Conservation (phyloP, 2,888 invertebrate genomes). For the Labia minor region DNA sequence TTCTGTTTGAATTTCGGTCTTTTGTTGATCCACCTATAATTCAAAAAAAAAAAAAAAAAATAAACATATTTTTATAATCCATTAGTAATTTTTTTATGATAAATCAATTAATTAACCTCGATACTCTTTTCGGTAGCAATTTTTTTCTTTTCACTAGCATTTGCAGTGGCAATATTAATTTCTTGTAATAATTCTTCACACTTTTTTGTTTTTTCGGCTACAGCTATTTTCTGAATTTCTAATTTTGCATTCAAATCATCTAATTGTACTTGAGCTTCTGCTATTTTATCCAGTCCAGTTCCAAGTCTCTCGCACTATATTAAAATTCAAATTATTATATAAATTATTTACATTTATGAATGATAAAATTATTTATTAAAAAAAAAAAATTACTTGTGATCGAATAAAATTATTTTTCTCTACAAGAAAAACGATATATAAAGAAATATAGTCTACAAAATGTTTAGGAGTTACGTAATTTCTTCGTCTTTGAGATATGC, state of each 20-base stretch:
- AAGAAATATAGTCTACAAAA: conserved; percentile 75
- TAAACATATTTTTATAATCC: background rate
- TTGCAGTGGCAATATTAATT: conserved; percentile 60
- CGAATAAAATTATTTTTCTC: conserved; percentile 49
- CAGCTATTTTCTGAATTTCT: conserved; percentile 70
- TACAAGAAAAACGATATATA: conserved; percentile 62
- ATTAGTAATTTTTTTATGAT: too few species aligned
- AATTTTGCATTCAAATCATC: conserved; percentile 68
- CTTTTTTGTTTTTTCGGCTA: conserved; percentile 67
- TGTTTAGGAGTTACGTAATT: conserved; percentile 89
- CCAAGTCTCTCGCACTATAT: conserved; percentile 51
- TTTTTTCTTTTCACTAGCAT: conserved; percentile 65
- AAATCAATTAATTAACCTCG: too few species aligned
- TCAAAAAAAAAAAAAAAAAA: background rate
- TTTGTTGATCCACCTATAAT: conserved; percentile 66
- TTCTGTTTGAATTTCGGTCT: conserved; percentile 64
- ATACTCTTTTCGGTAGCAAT: conserved; percentile 65
- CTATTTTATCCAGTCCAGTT: conserved; percentile 69
- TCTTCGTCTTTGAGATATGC: conserved; percentile 58
- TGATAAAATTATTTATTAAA: background rate
- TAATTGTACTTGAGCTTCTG: conserved; percentile 73
- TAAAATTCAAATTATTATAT: background rate
- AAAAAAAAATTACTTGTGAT: conserved; percentile 34
- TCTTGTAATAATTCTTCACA: conserved; percentile 67
- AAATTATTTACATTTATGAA: background rate